Percentiles rank a stretch among this genome's conserved stretches.
Conservation (phyloP, 1,140 invertebrate genomes). For the Aphis craccivora region DNA sequence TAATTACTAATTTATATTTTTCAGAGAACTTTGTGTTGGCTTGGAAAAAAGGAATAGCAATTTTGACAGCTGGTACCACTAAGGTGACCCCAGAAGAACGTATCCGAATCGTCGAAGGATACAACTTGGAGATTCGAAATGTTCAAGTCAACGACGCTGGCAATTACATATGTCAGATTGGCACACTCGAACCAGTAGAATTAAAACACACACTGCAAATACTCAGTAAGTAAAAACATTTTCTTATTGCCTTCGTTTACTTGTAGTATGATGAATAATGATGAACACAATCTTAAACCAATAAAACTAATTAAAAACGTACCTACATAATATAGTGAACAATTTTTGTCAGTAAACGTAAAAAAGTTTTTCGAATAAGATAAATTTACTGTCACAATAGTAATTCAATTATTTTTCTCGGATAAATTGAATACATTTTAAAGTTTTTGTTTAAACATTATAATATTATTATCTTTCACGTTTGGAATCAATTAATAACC, state of each 20-base stretch:
- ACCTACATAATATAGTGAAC: not conserved
- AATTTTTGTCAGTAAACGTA: not conserved
- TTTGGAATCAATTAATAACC: not conserved
- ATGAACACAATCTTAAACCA: not conserved
- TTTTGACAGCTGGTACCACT: slow-evolving; percentile 73
- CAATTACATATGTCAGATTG: slow-evolving; percentile 75
- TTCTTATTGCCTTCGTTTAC: not conserved
- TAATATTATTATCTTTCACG: slow-evolving; percentile 3
- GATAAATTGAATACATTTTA: not conserved
- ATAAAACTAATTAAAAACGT: slow-evolving; percentile 3
- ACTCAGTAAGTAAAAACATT: slow-evolving; percentile 64
- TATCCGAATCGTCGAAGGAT: slow-evolving; percentile 73
- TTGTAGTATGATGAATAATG: not conserved
- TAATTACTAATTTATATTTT: too few relatives aligned
- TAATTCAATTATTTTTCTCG: not conserved
- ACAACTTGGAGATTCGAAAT: slow-evolving; percentile 73
- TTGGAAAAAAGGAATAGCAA: slow-evolving; percentile 73
- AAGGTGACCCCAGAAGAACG: slow-evolving; percentile 74
- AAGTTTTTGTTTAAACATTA: slow-evolving; percentile 2
- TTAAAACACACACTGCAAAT: slow-evolving; percentile 72
- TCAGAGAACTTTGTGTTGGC: slow-evolving; percentile 71
- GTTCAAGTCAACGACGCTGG: slow-evolving; percentile 70
- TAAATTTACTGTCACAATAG: not conserved
- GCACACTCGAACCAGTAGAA: slow-evolving; percentile 71
- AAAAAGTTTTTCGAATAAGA: not conserved